Percentiles rank a stretch among this genome's conserved stretches.
Conservation (phyloP, 53 echinoderm and acorn worm species). For the Echinometra lucunter region DNA sequence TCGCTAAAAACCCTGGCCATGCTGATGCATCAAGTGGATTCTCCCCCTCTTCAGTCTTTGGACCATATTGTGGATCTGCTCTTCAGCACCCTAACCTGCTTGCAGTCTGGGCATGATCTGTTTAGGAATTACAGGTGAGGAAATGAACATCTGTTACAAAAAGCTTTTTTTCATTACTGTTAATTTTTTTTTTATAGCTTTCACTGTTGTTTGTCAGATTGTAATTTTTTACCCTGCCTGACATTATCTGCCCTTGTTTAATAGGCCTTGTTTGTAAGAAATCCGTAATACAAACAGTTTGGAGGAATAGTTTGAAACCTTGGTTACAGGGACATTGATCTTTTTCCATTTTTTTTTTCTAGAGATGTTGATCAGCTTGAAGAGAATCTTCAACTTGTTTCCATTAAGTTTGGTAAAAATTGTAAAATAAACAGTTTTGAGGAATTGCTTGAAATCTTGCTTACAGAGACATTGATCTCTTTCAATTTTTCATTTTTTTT, state of each 20-base stretch:
- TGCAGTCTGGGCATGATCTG: slow-evolving; percentile 57
- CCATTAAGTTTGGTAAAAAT: too few species aligned
- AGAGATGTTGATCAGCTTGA: too few species aligned
- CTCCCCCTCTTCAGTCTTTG: slow-evolving; percentile 69
- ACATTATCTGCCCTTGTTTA: too few species aligned
- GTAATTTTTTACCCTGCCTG: too few species aligned
- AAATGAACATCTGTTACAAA: background rate
- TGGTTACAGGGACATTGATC: background rate
- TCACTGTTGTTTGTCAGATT: too few species aligned
- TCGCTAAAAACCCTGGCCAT: slow-evolving; percentile 77
- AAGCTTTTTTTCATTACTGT: background rate
- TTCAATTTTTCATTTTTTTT: background rate
- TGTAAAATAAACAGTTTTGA: too few species aligned
- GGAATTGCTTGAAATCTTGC: too few species aligned
- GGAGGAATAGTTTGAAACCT: too few species aligned
- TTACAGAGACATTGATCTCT: background rate
- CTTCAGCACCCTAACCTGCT: slow-evolving; percentile 61
- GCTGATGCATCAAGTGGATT: slow-evolving; percentile 66
- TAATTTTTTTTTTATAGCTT: too few species aligned
- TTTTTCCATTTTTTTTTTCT: background rate
- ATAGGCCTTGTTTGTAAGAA: too few species aligned
- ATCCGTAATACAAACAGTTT: too few species aligned
- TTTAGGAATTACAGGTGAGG: slow-evolving; percentile 62
- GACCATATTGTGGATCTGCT: slow-evolving; percentile 81
- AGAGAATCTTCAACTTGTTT: too few species aligned